phyloP scores from a whole-genome alignment of 2,113 vertebrate genomes.

The Narcine bancroftii region DNA sequence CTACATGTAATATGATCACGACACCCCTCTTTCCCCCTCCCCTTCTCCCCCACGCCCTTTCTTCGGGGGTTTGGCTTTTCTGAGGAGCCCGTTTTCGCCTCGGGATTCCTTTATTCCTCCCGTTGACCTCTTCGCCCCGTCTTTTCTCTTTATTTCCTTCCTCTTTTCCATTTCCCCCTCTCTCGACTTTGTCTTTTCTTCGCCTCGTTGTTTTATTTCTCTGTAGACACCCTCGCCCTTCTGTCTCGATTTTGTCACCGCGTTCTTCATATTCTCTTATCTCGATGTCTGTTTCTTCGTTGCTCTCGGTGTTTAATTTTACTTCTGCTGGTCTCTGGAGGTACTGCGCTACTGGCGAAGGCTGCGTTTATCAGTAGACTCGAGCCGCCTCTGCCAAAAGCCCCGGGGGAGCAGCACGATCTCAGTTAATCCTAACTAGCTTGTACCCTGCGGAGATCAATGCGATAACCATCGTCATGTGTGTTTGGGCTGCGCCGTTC shows the following conservation, averaged over 20 bases:
- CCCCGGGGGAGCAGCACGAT: constrained; percentile 23
- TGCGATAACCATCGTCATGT: constrained; percentile 19
- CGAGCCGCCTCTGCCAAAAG: constrained; percentile 22
- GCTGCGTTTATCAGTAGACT: constrained; percentile 30
- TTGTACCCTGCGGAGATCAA: constrained; percentile 32
- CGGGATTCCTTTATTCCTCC: not conserved
- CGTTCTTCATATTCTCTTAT: constrained; percentile 17
- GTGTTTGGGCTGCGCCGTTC: not conserved
- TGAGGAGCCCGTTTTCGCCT: not conserved
- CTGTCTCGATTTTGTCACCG: not conserved
- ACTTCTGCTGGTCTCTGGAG: constrained; percentile 7
- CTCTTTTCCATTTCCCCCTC: not conserved
- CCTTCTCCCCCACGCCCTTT: not conserved
- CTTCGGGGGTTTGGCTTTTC: not conserved
- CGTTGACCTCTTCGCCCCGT: not conserved
- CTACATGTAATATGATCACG: not conserved
- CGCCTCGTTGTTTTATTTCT: not conserved
- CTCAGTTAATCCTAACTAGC: constrained; percentile 35
- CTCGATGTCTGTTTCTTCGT: constrained; percentile 30
- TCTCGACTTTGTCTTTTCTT: not conserved
- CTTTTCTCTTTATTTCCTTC: not conserved
- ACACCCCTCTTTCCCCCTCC: too few relatives aligned
- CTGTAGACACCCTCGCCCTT: not conserved
- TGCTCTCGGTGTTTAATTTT: constrained; percentile 16
- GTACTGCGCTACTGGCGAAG: not conserved